Conservation (phyloP, 35 echinoderm and acorn worm genomes). For the Diadema setosum region DNA sequence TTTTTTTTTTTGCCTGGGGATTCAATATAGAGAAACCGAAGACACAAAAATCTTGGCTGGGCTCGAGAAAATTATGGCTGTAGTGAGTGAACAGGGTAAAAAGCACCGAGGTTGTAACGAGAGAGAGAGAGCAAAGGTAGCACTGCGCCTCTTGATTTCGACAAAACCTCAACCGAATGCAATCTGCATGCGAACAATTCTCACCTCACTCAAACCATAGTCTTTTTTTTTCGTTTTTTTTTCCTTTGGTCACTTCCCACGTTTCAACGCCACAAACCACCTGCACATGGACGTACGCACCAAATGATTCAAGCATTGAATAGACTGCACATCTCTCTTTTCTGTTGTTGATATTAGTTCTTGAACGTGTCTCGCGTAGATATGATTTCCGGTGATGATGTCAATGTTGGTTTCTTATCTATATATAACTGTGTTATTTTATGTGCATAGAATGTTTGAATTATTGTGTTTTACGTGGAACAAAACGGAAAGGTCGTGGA, state of each 20-base stretch:
- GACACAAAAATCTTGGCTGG: no score
- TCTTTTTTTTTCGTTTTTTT: not conserved
- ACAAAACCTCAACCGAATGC: not conserved
- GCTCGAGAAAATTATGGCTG: not conserved
- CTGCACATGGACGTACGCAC: not conserved
- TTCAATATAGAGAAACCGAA: no score
- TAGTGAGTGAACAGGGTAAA: constrained; percentile 6
- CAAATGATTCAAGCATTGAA: not conserved
- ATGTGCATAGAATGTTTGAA: no score
- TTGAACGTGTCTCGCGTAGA: not conserved
- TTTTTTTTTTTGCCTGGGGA: not conserved
- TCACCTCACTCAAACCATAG: not conserved
- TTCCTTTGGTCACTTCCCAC: not conserved
- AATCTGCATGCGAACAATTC: not conserved
- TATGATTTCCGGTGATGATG: no score
- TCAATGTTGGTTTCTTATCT: no score
- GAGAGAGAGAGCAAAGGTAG: not conserved
- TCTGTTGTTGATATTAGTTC: not conserved
- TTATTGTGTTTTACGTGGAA: no score
- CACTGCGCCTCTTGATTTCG: not conserved
- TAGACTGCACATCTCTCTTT: not conserved
- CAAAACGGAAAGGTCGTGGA: no score
- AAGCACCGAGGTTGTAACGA: not conserved
- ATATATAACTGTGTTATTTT: no score
- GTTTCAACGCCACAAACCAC: not conserved